Evolutionary conservation across 92 coral and sea anemone genomes (phyloP).

Genomic region (Zoanthus sansibaricus): DNA sequence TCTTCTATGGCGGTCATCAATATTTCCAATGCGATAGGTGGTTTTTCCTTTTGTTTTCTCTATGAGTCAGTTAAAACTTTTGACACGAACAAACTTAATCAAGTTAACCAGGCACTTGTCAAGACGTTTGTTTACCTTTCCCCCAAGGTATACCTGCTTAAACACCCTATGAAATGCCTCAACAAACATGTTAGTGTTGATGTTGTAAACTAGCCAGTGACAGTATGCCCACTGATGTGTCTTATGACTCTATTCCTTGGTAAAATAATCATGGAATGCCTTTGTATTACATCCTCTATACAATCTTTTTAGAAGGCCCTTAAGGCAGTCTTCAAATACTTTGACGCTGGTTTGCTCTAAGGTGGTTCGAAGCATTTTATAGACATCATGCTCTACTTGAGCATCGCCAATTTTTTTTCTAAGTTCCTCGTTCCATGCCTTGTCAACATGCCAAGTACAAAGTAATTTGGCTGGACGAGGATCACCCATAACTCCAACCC

Average conservation of each 20-base stretch:
- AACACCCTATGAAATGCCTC: conserved; percentile 8
- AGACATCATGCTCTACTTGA: background rate
- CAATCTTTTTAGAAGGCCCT: background rate
- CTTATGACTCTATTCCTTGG: background rate
- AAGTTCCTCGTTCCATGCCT: background rate
- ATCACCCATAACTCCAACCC: background rate
- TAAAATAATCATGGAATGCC: background rate
- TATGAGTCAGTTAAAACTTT: background rate
- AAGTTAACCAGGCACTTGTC: conserved; percentile 7
- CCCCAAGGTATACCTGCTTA: background rate
- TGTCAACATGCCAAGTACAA: conserved; percentile 18
- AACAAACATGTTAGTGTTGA: conserved; percentile 5
- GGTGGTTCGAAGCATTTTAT: background rate
- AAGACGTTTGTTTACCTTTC: background rate
- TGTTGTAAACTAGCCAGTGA: background rate
- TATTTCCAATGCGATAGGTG: background rate
- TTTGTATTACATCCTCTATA: background rate
- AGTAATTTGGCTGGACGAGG: background rate
- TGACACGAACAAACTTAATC: conserved; percentile 1
- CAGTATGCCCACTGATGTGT: background rate
- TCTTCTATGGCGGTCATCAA: background rate
- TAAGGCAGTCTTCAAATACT: background rate
- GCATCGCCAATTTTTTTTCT: background rate
- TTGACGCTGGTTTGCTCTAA: background rate
- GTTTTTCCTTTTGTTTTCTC: background rate